A percentile compares a stretch with the other conserved stretches of the same genome.
Evolutionary conservation across 2,888 invertebrate genomes (phyloP).

Genomic region (Drepana falcataria): DNA sequence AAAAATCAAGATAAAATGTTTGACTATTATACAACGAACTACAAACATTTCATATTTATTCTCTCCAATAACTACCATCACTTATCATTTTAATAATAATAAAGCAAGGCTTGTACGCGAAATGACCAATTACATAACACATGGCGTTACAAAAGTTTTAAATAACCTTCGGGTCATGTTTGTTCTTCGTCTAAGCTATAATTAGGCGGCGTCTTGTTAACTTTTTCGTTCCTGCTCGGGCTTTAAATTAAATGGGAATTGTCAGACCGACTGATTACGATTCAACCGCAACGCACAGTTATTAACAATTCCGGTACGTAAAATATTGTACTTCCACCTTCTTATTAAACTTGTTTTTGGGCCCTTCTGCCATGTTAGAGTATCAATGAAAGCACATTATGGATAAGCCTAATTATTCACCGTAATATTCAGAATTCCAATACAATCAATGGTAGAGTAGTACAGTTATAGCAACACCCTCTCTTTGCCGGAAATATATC

Average conservation of each 20-base stretch:
- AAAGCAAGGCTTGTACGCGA: conserved; percentile 21
- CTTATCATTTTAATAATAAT: background rate
- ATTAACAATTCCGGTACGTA: conserved; percentile 75
- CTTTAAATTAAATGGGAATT: conserved; percentile 74
- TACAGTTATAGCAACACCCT: no score
- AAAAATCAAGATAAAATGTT: no score
- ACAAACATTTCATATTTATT: no score
- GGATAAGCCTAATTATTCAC: conserved; percentile 31
- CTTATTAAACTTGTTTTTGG: conserved; percentile 73
- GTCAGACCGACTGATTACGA: conserved; percentile 44
- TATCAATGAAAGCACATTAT: conserved; percentile 32
- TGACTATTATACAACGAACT: no score
- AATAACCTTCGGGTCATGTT: conserved; percentile 59
- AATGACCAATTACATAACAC: conserved; percentile 45
- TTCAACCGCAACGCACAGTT: conserved; percentile 66
- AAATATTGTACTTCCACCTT: conserved; percentile 76
- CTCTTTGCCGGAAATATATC: no score
- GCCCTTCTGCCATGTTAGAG: conserved; percentile 57
- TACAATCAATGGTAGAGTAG: no score
- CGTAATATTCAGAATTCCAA: background rate
- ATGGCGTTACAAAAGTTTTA: conserved; percentile 55
- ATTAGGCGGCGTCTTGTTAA: conserved; percentile 74
- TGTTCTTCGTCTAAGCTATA: conserved; percentile 66
- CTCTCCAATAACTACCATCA: background rate
- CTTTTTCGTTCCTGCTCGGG: conserved; percentile 58